Conservation (phyloP, 2,113 vertebrate genomes). For the Thamnaconus septentrionalis region DNA sequence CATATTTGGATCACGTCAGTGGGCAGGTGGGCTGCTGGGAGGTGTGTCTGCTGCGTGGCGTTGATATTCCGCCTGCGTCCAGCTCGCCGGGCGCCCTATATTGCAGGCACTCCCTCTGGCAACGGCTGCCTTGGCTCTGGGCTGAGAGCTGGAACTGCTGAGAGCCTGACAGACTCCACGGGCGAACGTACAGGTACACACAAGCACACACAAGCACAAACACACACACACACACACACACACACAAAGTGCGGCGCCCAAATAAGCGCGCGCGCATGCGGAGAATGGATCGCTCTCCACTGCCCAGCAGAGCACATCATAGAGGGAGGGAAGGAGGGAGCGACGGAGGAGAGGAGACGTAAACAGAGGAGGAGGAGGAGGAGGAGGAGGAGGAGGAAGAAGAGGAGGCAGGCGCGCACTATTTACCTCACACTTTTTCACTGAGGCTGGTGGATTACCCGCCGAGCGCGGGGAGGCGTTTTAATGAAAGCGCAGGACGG, state of each 20-base stretch:
- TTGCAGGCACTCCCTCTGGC: constrained; percentile 81
- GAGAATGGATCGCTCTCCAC: constrained; percentile 50
- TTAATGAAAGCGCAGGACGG: constrained; percentile 81
- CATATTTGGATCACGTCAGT: constrained; percentile 75
- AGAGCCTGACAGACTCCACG: constrained; percentile 71
- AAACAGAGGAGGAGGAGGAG: constrained; percentile 14
- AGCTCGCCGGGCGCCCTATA: constrained; percentile 79
- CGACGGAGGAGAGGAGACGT: constrained; percentile 21
- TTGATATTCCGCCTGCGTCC: constrained; percentile 82
- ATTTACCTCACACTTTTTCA: constrained; percentile 64
- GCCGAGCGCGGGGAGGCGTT: constrained; percentile 70
- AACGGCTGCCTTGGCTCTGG: constrained; percentile 75
- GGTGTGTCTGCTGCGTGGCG: constrained; percentile 72
- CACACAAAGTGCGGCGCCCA: not conserved
- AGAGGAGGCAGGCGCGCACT: constrained; percentile 50
- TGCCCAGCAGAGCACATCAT: constrained; percentile 57
- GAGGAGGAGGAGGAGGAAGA: constrained; percentile 31
- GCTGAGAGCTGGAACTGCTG: constrained; percentile 68
- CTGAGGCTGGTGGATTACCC: constrained; percentile 74
- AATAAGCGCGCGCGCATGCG: constrained; percentile 5
- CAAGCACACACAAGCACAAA: constrained; percentile 39
- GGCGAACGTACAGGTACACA: constrained; percentile 60
- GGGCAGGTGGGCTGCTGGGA: constrained; percentile 79
- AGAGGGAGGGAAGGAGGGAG: constrained; percentile 33
- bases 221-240: constrained; percentile 30